Conservation (phyloP, 2,888 invertebrate species). For the Odontocerum albicorne region DNA sequence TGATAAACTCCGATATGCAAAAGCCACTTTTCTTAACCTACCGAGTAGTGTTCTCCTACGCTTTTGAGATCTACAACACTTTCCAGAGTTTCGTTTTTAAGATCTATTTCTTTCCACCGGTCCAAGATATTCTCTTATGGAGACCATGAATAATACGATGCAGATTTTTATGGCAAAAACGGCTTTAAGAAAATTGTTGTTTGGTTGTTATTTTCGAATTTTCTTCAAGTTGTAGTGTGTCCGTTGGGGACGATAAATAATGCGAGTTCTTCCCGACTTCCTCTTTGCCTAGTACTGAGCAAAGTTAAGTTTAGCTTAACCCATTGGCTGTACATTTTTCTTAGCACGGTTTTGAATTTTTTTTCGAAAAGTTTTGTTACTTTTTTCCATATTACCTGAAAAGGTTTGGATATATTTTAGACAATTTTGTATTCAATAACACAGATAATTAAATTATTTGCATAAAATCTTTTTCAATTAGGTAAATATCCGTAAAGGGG, state of each 20-base stretch:
- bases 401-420: no score
- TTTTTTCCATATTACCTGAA: no score
- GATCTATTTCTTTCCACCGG: not conserved
- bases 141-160: not conserved
- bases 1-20: constrained; percentile 33
- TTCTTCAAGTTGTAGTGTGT: not conserved
- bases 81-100: not conserved
- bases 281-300: constrained; percentile 8
- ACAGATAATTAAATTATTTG: no score
- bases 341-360: no score
- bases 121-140: no score
- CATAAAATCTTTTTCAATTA: no score
- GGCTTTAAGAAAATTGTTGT: not conserved
- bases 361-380: no score
- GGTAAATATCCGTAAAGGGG: no score
- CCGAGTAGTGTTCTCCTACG: constrained; percentile 6
- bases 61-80: not conserved
- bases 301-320: constrained; percentile 28
- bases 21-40: constrained; percentile 24
- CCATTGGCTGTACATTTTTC: no score
- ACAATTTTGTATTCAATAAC: no score
- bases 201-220: not conserved
- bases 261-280: constrained; percentile 11
- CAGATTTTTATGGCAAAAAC: not conserved
- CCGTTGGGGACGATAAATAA: constrained; percentile 30